Percentiles rank a stretch among this genome's conserved stretches.
phyloP scores from a whole-genome alignment of 2,888 invertebrate genomes.

The Dicranocentrus wangi region DNA sequence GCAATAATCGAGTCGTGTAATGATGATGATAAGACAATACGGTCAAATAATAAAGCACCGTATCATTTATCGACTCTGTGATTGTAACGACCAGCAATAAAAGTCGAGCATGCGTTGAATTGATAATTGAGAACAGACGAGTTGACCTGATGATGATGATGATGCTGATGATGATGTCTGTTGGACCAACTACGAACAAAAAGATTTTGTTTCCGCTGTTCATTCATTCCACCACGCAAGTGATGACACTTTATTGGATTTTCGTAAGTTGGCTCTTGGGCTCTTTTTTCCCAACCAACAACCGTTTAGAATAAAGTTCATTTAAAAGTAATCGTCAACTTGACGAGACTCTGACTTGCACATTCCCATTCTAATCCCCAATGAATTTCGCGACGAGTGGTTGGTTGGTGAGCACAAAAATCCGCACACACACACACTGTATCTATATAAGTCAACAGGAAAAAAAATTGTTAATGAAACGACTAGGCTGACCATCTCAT shows the following conservation, averaged over 20 bases:
- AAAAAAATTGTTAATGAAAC: slow-evolving; percentile 19
- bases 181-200: too few relatives aligned
- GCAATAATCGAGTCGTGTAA: too few relatives aligned
- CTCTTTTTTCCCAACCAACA: too few relatives aligned
- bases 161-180: neutral
- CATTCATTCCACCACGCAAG: slow-evolving; percentile 1
- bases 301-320: slow-evolving; percentile 9
- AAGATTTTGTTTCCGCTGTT: slow-evolving; percentile 6
- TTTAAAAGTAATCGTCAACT: neutral
- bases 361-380: too few relatives aligned
- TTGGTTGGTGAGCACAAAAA: too few relatives aligned
- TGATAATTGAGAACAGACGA: slow-evolving; percentile 3
- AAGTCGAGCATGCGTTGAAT: slow-evolving; percentile 17
- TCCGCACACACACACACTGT: too few relatives aligned
- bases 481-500: slow-evolving; percentile 5
- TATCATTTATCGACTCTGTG: neutral
- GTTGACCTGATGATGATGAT: slow-evolving; percentile 9
- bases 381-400: too few relatives aligned
- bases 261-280: neutral
- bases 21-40: too few relatives aligned
- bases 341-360: neutral
- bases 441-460: slow-evolving; percentile 2
- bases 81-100: slow-evolving; percentile 1
- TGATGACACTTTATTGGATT: slow-evolving; percentile 7
- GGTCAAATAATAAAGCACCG: too few relatives aligned